These are phyloP conservation scores for Tricholaema leucomelas DNA, from an alignment of 2,113 vertebrate species.

Conservation along the genomic window DNA sequence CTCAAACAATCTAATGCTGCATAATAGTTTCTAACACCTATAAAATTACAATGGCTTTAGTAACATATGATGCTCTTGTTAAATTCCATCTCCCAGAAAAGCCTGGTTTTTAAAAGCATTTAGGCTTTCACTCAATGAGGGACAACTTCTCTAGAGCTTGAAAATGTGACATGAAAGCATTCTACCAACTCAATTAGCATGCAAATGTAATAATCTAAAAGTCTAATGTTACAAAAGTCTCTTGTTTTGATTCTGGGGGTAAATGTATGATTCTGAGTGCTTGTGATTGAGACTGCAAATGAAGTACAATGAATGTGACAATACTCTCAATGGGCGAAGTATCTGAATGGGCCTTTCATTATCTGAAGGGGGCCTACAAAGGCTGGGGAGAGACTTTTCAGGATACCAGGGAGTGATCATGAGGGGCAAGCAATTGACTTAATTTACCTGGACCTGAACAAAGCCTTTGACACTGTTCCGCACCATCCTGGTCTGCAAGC, in stretches of 20 bases:
- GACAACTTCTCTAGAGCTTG: background rate
- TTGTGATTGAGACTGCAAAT: constrained; percentile 1
- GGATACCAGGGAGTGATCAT: no score
- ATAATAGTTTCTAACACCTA: background rate
- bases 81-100: background rate
- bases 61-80: background rate
- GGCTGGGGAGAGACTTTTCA: no score
- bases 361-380: no score
- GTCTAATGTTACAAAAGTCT: constrained; percentile 11
- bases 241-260: background rate
- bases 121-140: background rate
- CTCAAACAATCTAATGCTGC: background rate
- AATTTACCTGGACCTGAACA: no score
- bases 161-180: constrained; percentile 9
- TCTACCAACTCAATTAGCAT: background rate
- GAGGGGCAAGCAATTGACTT: no score
- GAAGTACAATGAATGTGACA: background rate
- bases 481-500: no score
- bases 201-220: constrained; percentile 33
- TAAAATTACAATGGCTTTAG: background rate
- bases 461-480: no score
- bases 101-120: background rate
- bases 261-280: background rate
- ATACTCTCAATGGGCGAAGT: background rate
- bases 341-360: no score